Evolutionary conservation across 2,113 vertebrate genomes (phyloP).

Genomic region (Mola mola): DNA sequence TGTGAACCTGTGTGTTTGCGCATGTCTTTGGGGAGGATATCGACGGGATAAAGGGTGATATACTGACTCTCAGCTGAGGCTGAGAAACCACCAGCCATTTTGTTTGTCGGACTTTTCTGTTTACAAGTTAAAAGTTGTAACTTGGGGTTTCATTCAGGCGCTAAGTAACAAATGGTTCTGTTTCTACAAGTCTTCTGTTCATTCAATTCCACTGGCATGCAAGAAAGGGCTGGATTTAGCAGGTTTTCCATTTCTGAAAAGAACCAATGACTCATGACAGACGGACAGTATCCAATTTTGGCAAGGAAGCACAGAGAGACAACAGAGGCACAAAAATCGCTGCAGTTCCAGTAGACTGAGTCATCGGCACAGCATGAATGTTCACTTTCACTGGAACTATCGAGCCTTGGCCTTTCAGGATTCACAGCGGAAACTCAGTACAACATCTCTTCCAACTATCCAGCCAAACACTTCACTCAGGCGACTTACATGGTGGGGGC

Average conservation of each 20-base stretch:
- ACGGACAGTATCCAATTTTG: constrained; percentile 63
- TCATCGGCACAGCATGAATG: constrained; percentile 59
- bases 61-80: neutral
- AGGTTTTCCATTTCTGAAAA: constrained; percentile 59
- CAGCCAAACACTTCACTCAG: constrained; percentile 31
- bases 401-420: constrained; percentile 51
- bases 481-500: constrained; percentile 2
- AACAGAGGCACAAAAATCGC: constrained; percentile 48
- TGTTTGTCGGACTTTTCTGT: constrained; percentile 23
- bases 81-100: constrained; percentile 14
- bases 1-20: neutral
- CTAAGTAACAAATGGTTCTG: constrained; percentile 34
- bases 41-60: constrained; percentile 8
- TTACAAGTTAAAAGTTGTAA: constrained; percentile 6
- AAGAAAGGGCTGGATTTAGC: constrained; percentile 47
- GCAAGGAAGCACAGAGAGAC: constrained; percentile 38
- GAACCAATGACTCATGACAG: constrained; percentile 69
- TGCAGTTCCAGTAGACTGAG: constrained; percentile 59
- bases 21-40: constrained; percentile 6
- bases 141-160: constrained; percentile 3
- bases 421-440: constrained; percentile 43
- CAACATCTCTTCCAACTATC: constrained; percentile 37
- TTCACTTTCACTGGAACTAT: constrained; percentile 56
- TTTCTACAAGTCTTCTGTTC: constrained; percentile 43
- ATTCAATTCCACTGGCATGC: constrained; percentile 51